Base-by-base conservation (phyloP, 1,140 invertebrate species). In the Pemphigus obesinymphae region DNA sequence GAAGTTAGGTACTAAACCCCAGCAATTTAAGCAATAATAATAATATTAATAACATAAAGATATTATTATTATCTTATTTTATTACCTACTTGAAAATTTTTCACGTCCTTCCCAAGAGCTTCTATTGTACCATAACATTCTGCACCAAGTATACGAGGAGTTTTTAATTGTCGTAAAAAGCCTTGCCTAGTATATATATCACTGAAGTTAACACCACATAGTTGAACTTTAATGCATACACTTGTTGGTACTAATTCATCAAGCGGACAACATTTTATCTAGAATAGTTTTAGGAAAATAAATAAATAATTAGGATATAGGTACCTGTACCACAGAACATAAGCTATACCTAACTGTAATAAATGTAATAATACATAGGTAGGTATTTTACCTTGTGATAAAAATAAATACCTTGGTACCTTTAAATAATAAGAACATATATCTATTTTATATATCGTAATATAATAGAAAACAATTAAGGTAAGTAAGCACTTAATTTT, bases 81-180 rank as follows among this genome's bases (percentile, higher is more conserved):
- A n/a, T n/a, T n/a, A n/a, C n/a, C n/a, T n/a, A 88, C 87, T 84
- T 87, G 84, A 8, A 88, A 92, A 84, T 92, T 91, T 84, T 91
- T 91, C n/a, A 95, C 93, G 63, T 92, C 92, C 87, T 94, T 93
- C 63, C 94, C 95, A 83, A 95, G 88, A 85, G 91, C 90, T 85
- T 94, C 93, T 50, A 97, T 90, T 84, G 93, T 92, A 70, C 95
- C 95, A 82, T 94, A 83, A 85, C 88, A 88, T 85, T 90, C 89
- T 29, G 88, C 85, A 2, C 89, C 89, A n/a, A 89, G 83, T 13
- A 88, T 84, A 82, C 87, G 87, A 7, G 89, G 89, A 1, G 87
- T 84, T 80, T 86, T 83, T 26, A 82, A 76, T 7, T 86, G 81
- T 1, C 82, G 82, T n/a, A 88, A 85, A n/a, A 89, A 82, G 7